phyloP scores from a whole-genome alignment of 2,888 invertebrate genomes.

The Camptogramma bilineatum region DNA sequence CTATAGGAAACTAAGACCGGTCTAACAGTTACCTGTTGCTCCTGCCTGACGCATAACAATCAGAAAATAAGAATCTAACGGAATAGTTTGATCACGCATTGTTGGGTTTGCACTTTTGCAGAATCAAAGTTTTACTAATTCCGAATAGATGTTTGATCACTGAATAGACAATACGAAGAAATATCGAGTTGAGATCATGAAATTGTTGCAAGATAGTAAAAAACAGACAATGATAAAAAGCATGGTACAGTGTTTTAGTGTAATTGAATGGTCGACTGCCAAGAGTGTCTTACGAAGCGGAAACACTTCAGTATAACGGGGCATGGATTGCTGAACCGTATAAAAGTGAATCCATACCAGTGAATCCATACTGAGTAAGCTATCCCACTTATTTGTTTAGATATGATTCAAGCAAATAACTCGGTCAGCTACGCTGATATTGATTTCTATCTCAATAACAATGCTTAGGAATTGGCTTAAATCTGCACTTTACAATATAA shows the following conservation, averaged over 20 bases:
- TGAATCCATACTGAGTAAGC: no score
- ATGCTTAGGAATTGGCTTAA: no score
- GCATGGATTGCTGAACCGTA: slow-evolving; percentile 15
- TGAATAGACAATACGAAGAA: no score
- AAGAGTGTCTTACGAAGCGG: slow-evolving; percentile 13
- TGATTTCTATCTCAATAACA: no score
- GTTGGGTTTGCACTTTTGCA: neutral
- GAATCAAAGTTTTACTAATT: neutral
- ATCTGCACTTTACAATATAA: no score
- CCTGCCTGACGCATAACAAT: slow-evolving; percentile 1
- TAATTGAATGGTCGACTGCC: slow-evolving; percentile 15
- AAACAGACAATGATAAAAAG: neutral
- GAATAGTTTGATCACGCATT: slow-evolving; percentile 5
- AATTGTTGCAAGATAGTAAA: neutral
- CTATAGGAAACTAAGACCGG: slow-evolving; percentile 30
- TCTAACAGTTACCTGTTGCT: slow-evolving; percentile 31
- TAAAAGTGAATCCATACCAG: slow-evolving; percentile 16
- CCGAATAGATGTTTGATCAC: neutral
- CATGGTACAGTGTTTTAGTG: neutral
- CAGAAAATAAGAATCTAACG: slow-evolving; percentile 19
- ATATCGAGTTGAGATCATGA: neutral
- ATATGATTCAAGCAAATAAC: slow-evolving; percentile 11
- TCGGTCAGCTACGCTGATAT: neutral
- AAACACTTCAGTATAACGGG: slow-evolving; percentile 26
- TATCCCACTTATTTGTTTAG: no score